Conservation (phyloP, 2,888 invertebrate species). For the Metallyticus violacea region DNA sequence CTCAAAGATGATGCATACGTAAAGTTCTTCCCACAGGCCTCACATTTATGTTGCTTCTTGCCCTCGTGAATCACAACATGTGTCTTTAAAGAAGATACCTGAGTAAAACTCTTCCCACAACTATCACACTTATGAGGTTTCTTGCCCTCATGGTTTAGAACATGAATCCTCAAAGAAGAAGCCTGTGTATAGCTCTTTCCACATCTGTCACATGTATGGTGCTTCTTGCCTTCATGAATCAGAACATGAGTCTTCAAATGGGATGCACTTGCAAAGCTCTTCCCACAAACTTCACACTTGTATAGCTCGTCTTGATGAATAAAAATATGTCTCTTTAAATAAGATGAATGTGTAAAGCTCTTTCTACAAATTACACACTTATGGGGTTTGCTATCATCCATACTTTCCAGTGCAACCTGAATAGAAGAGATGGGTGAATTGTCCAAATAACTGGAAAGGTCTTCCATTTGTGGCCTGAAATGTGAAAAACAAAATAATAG, state of each 20-base stretch:
- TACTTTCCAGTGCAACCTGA: no score
- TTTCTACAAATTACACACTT: not conserved
- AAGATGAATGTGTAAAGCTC: not conserved
- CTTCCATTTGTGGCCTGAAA: no score
- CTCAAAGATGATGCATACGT: not conserved
- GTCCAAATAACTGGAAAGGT: no score
- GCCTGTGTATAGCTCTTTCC: not conserved
- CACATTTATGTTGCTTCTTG: not conserved
- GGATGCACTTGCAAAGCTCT: not conserved
- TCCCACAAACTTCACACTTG: not conserved
- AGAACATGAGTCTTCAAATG: not conserved
- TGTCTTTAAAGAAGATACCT: not conserved
- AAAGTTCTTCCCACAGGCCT: not conserved
- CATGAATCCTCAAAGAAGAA: not conserved
- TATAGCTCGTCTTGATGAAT: not conserved
- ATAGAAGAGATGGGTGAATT: no score
- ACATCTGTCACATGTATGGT: not conserved
- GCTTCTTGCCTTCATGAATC: not conserved
- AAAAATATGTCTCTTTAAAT: not conserved
- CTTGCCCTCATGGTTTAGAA: not conserved
- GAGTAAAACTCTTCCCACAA: not conserved
- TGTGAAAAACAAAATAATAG: no score
- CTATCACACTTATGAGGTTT: not conserved
- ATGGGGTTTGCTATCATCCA: no score
- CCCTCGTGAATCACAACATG: not conserved